phyloP scores from a whole-genome alignment of 1,140 invertebrate species.

The Euglossa dilemma region DNA sequence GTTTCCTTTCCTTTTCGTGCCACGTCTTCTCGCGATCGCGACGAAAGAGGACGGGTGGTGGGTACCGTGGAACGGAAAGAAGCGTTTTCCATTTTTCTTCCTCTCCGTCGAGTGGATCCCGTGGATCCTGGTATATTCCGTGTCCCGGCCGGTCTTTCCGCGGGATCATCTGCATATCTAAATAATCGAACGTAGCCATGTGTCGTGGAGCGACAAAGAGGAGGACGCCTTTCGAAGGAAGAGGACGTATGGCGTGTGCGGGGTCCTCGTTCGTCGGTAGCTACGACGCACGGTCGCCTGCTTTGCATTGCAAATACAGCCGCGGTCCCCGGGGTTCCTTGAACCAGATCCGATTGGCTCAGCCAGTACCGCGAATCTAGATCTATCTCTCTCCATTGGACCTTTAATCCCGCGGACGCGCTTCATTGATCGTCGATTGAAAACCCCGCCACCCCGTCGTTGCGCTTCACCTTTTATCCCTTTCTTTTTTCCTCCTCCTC shows the following conservation, averaged over 20 bases:
- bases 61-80: no score
- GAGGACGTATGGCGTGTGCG: conserved; percentile 75
- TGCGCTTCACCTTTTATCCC: neutral
- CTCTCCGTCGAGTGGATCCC: neutral
- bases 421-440: conserved; percentile 81
- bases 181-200: conserved; percentile 80
- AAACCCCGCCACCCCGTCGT: conserved; percentile 64
- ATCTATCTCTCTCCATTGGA: conserved; percentile 80
- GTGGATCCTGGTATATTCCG: conserved; percentile 26
- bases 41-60: no score
- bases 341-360: conserved; percentile 82
- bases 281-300: conserved; percentile 71
- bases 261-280: conserved; percentile 73
- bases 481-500: no score
- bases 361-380: conserved; percentile 81
- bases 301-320: conserved; percentile 81
- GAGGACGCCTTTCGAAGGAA: conserved; percentile 66
- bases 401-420: conserved; percentile 78
- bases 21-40: no score
- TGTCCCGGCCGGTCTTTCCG: conserved; percentile 46
- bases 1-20: neutral
- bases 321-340: conserved; percentile 78
- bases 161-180: conserved; percentile 80
- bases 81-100: conserved; percentile 14
- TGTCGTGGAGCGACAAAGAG: conserved; percentile 71